Percentiles rank a stretch among this genome's conserved stretches.
Evolutionary conservation across 2,888 invertebrate species (phyloP).

Genomic region (Poecilus cupreus): DNA sequence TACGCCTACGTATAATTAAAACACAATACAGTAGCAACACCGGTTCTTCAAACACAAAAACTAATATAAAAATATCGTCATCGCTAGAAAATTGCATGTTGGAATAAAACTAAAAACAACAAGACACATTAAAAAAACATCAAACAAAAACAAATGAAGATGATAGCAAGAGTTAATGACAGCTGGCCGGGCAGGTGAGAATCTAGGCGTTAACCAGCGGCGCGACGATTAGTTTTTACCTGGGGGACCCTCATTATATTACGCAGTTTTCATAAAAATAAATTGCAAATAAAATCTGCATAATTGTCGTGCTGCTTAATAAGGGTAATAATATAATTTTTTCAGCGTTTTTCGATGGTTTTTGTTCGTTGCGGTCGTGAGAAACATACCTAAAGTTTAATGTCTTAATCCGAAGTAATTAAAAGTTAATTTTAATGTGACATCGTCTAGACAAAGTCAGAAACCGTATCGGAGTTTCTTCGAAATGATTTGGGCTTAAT

Average conservation of each 20-base stretch:
- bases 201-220: background rate
- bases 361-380: no score
- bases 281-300: no score
- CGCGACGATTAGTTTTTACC: background rate
- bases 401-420: conserved; percentile 10
- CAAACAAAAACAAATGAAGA: conserved; percentile 58
- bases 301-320: no score
- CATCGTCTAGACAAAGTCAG: background rate
- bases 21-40: conserved; percentile 21
- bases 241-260: background rate
- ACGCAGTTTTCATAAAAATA: no score
- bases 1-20: background rate
- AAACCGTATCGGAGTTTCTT: background rate
- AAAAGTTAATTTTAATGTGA: conserved; percentile 3
- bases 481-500: no score
- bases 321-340: no score
- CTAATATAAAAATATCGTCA: background rate
- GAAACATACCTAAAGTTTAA: background rate
- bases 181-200: conserved; percentile 62
- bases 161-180: conserved; percentile 62
- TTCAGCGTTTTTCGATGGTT: no score
- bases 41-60: background rate
- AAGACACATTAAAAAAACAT: conserved; percentile 45
- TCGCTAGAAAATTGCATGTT: conserved; percentile 18
- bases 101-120: background rate